A percentile compares a stretch with the other conserved stretches of the same genome.
Conservation (phyloP, 2,888 invertebrate genomes). For the Galerucella calmariensis region DNA sequence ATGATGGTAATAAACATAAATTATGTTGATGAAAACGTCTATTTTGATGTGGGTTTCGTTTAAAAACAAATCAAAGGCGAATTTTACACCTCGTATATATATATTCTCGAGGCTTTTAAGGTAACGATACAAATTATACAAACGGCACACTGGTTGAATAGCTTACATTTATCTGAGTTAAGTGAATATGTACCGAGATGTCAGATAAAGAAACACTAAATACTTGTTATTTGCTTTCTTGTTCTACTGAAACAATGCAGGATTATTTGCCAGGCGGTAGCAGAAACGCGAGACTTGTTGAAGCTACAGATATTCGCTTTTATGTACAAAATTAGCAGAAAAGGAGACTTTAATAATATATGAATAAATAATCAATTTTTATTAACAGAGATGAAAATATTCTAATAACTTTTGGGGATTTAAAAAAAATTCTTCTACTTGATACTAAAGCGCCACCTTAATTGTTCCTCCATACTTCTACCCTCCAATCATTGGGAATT, state of each 20-base stretch:
- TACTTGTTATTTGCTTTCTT: constrained; percentile 21
- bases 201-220: constrained; percentile 24
- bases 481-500: no score
- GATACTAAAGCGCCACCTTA: no score
- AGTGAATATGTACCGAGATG: constrained; percentile 34
- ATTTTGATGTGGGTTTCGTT: background rate
- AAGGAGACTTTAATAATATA: background rate
- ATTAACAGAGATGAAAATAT: no score
- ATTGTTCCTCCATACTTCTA: no score
- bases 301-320: background rate
- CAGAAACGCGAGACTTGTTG: constrained; percentile 20
- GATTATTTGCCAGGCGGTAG: constrained; percentile 16
- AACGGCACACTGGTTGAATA: constrained; percentile 21
- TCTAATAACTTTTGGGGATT: no score
- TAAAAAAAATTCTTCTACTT: no score
- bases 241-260: constrained; percentile 24
- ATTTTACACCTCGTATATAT: background rate
- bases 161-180: constrained; percentile 31
- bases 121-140: constrained; percentile 33
- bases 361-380: no score
- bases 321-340: background rate
- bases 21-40: background rate
- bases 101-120: constrained; percentile 27
- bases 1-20: background rate
- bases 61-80: background rate